Evolutionary conservation across 2,888 invertebrate species (phyloP), one percentile per base, ranked within the genome.

Genomic region (Adelognathus sp.): DNA sequence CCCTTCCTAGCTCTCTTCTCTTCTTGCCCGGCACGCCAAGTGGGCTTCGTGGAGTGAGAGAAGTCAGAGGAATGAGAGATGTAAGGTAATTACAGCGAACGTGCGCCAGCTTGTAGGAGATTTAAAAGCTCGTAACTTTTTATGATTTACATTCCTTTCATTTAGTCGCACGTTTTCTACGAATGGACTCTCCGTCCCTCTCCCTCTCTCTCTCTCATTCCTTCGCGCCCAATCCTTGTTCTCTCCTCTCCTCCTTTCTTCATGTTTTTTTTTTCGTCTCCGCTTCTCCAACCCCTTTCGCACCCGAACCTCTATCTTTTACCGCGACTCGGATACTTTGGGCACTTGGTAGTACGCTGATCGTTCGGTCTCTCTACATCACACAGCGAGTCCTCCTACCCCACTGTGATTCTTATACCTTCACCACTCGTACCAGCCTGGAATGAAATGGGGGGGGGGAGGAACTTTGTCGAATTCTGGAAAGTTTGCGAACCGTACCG

Each of bases 61-160:
- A 16, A 81, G 56, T 81, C 81, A 83, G 83, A 84, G 87, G 86
- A 89, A 90, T 89, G 88, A 90, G 90, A 90, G 90, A 90, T 90
- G 90, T 88, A 88, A 89, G 89, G 91, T 90, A 90, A 90, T 90
- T 90, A 90, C 90, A 89, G 90, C 89, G 89, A 90, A 90, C 90
- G 90, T 90, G 90, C 90, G 87, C 88, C 90, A 90, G 89, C 90
- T 91, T 91, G 90, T 89, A 90, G 89, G 88, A 91, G 91, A 91
- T 91, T 91, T 91, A 91, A 91, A 91, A 90, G 90, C 90, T 90
- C 90, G 90, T 91, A 91, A 91, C 91, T 91, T 91, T 91, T 90
- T 91, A 91, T 91, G 90, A 91, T 90, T 90, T 91, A 91, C 90
- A 91, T 90, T 90, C 89, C 89, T 90, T 91, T 90, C 90, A 90